Evolutionary conservation across 2,113 vertebrate genomes (phyloP), one percentile per base, ranked within the genome.

Genomic region (Saccopteryx bilineata): DNA sequence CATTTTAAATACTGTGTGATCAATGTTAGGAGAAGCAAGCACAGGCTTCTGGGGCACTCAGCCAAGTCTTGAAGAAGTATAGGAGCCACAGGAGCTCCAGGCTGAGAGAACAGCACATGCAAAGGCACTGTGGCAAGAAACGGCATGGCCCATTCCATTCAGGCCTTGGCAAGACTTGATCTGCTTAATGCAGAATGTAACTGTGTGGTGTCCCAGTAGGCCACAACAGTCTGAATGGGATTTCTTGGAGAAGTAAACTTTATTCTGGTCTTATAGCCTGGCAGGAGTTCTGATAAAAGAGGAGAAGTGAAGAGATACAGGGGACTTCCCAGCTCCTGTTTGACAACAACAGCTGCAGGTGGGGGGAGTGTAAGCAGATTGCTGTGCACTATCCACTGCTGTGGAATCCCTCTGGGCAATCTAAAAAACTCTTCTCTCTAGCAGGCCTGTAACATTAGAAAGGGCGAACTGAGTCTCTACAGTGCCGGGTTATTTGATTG

Each of bases 351-450:
- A 48, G 18, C 26, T 85, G 6, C 33, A 78, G n/a, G 54, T 88
- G 9, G 46, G 21, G 63, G 9, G 2, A 56, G 23, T 5, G 6
- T 50, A 54, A 78, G 9, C 19, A 66, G 46, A 5, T 26, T 83
- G 63, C 75, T 9, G 2, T 54, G 52, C 21, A 23, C 3, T 14
- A 2, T n/a, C 61, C 17, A 54, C 5, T 71, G 46, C 23, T 1
- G 0, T 2, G 26, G 11, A 39, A 3, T 23, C 6, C 24, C 19
- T 31, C 3, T n/a, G 5, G 0, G 18, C 5, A 23, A 50, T 11
- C 50, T 65, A 31, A 17, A 76, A 46, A 86, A 18, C 48, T 23
- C 11, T 11, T 28, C 58, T 60, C 6, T 8, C 18, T 24, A 18
- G 26, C 50, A 75, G 68, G 54, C n/a, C 46, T 71, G 21, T 7